A percentile compares a stretch with the other conserved stretches of the same genome.
Conservation (phyloP, 2,797 vertebrate genomes). For the Macrochelys suwanniensis region DNA sequence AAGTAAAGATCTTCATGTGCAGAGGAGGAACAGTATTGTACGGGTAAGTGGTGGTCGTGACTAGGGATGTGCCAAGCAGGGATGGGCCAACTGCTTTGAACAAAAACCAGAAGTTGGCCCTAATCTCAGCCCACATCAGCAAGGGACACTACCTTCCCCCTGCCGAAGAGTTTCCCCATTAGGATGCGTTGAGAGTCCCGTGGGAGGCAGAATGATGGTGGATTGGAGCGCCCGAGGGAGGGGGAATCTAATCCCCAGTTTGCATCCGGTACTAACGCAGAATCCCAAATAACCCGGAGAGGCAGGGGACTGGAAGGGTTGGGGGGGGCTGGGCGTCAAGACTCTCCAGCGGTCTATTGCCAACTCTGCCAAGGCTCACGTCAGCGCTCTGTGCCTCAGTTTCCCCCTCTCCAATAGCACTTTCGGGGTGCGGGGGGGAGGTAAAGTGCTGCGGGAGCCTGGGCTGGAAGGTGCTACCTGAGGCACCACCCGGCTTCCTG, state of each 20-base stretch:
- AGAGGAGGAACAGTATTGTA: not conserved
- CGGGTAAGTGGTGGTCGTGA: not conserved
- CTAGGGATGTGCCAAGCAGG: conserved; percentile 21
- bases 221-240: not conserved
- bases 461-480: not conserved
- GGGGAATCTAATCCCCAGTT: not conserved
- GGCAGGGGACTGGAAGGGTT: not conserved
- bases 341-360: not conserved
- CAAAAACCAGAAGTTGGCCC: conserved; percentile 33
- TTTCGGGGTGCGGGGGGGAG: accelerated
- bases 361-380: too few species aligned
- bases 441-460: not conserved
- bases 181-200: conserved; percentile 2
- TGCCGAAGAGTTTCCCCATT: not conserved
- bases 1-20: not conserved
- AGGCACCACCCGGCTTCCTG: not conserved
- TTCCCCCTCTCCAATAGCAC: not conserved
- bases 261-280: not conserved
- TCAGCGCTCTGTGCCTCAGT: accelerated
- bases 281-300: not conserved
- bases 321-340: not conserved
- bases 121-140: not conserved
- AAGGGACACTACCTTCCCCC: not conserved
- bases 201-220: accelerated
- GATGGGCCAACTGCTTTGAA: conserved; percentile 25